Conservation (phyloP, 2,797 vertebrate species). For the Petrocephalus schoutedeni region DNA sequence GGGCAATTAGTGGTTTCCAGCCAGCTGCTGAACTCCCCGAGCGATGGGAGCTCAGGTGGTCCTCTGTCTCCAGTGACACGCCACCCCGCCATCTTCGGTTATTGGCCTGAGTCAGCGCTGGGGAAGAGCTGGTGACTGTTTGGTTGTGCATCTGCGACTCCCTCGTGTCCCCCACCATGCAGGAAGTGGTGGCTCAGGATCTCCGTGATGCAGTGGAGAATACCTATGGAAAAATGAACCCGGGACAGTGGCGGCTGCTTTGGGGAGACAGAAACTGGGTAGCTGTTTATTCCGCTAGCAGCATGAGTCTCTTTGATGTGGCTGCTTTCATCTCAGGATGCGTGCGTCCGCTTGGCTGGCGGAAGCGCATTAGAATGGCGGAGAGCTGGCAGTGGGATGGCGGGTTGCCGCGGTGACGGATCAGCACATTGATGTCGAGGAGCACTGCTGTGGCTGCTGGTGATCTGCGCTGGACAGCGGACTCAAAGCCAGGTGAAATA, state of each 20-base stretch:
- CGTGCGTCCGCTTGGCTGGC: background rate
- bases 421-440: background rate
- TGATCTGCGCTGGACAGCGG: background rate
- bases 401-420: background rate
- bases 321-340: background rate
- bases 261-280: background rate
- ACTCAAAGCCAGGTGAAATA: no score
- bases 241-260: background rate
- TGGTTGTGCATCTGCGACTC: constrained; percentile 44
- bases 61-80: constrained; percentile 52
- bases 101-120: constrained; percentile 50
- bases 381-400: background rate
- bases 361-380: background rate
- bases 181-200: constrained; percentile 56
- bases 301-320: background rate
- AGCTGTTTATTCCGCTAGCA: background rate
- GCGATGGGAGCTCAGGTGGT: constrained; percentile 63
- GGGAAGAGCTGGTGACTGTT: constrained; percentile 59
- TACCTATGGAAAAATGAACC: constrained; percentile 10
- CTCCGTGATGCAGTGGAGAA: background rate
- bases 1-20: constrained; percentile 48
- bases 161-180: background rate
- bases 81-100: constrained; percentile 45
- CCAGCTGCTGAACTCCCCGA: constrained; percentile 42
- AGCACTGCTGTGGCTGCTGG: background rate